Evolutionary conservation across 2,113 vertebrate species (phyloP).

Genomic region (Pagrus major): DNA sequence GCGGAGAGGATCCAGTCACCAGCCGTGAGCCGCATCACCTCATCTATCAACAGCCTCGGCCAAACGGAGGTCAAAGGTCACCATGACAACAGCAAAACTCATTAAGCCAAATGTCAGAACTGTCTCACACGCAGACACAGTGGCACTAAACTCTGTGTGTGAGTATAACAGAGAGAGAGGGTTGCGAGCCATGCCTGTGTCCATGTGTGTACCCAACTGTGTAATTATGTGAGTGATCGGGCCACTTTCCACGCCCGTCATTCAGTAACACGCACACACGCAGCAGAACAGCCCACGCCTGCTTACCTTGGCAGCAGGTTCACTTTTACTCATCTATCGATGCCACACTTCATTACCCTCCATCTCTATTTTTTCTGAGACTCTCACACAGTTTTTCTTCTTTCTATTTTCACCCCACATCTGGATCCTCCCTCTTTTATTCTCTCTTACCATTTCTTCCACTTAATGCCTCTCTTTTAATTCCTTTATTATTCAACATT

Average conservation of each 20-base stretch:
- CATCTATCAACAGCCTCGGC: slow-evolving; percentile 35
- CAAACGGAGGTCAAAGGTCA: slow-evolving; percentile 57
- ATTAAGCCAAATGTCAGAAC: slow-evolving; percentile 63
- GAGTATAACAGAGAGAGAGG: slow-evolving; percentile 8
- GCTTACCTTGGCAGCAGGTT: slow-evolving; percentile 61
- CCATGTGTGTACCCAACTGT: slow-evolving; percentile 43
- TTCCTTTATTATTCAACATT: background rate
- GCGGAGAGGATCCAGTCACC: background rate
- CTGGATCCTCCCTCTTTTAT: slow-evolving; percentile 1
- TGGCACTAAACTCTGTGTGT: slow-evolving; percentile 16
- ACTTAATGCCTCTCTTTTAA: background rate
- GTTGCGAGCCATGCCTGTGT: slow-evolving; percentile 11
- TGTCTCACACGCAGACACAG: slow-evolving; percentile 39
- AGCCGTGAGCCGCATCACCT: background rate
- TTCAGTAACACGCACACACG: slow-evolving; percentile 52
- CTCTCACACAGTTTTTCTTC: slow-evolving; percentile 5
- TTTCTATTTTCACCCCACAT: slow-evolving; percentile 26
- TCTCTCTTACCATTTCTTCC: background rate
- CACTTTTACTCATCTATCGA: slow-evolving; percentile 55
- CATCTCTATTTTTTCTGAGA: slow-evolving; percentile 35
- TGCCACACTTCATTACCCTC: slow-evolving; percentile 67
- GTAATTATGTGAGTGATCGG: slow-evolving; percentile 64
- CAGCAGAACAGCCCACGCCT: slow-evolving; percentile 30
- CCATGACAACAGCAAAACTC: slow-evolving; percentile 55
- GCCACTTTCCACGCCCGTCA: slow-evolving; percentile 61